A percentile compares a stretch with the other conserved stretches of the same genome.
Conservation (phyloP, 2,797 vertebrate genomes). For the Acanthurus tractus region DNA sequence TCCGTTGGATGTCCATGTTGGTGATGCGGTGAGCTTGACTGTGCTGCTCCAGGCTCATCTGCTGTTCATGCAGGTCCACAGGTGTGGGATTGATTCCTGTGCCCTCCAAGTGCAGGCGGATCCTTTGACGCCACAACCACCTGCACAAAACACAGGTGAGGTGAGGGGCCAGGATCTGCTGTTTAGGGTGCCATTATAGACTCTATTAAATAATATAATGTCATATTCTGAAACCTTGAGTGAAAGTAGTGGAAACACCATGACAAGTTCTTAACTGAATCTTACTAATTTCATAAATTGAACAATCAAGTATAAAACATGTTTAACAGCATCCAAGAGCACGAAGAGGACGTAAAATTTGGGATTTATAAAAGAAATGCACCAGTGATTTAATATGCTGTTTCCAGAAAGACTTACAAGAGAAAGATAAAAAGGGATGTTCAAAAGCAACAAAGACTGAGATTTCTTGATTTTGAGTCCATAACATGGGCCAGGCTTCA, state of each 20-base stretch:
- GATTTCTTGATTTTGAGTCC: too few relatives aligned
- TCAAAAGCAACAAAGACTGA: too few relatives aligned
- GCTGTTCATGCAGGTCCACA: constrained; percentile 95
- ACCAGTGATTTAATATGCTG: too few relatives aligned
- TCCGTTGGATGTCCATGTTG: constrained; percentile 61
- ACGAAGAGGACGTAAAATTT: too few relatives aligned
- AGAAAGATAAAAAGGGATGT: too few relatives aligned
- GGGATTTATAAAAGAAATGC: too few relatives aligned
- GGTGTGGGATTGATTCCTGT: constrained; percentile 94
- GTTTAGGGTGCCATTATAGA: neutral
- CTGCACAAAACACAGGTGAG: constrained; percentile 68
- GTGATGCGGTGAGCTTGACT: constrained; percentile 90
- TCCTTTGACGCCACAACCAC: constrained; percentile 97
- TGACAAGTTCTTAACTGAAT: neutral
- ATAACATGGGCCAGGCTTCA: too few relatives aligned
- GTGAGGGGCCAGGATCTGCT: neutral
- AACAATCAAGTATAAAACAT: neutral
- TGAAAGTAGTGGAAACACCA: neutral
- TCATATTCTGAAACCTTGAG: neutral
- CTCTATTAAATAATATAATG: neutral
- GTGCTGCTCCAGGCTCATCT: constrained; percentile 95
- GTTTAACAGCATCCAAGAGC: too few relatives aligned
- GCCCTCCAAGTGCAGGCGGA: constrained; percentile 93
- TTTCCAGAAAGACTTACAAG: too few relatives aligned
- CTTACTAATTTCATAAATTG: neutral